Evolutionary conservation across 2,888 invertebrate species (phyloP).

Genomic region (Chromoteleia sp.): DNA sequence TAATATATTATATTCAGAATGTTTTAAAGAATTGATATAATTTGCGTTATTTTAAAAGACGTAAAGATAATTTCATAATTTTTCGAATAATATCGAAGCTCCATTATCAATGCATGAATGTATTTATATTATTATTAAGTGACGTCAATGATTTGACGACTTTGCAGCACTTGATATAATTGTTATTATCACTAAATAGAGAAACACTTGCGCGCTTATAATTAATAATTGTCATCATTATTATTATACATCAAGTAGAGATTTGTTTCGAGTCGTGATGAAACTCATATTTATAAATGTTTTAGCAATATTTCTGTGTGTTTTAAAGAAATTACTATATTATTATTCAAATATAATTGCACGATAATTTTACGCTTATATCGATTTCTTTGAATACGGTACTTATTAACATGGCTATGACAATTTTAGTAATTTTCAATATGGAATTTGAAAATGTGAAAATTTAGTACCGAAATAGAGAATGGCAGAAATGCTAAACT

Average conservation of each 20-base stretch:
- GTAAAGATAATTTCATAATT: no score
- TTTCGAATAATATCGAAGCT: no score
- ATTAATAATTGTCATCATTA: slow-evolving; percentile 6
- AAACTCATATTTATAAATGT: background rate
- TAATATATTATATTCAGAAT: no score
- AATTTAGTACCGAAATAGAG: background rate
- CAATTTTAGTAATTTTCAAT: no score
- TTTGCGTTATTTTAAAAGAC: background rate
- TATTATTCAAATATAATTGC: no score
- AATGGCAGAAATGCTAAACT: background rate
- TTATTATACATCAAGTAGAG: background rate
- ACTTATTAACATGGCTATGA: no score
- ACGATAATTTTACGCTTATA: no score
- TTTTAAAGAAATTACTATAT: background rate
- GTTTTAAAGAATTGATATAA: no score
- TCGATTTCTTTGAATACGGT: no score
- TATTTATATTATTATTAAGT: background rate
- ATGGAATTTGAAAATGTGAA: no score
- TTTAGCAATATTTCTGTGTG: background rate
- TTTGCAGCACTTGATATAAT: slow-evolving; percentile 2
- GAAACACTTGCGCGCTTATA: background rate
- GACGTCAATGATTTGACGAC: slow-evolving; percentile 6
- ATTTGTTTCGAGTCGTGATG: background rate
- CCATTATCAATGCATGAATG: background rate
- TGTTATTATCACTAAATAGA: slow-evolving; percentile 4